Base-by-base conservation (phyloP, 2,888 invertebrate species). In the Andricus curvator region DNA sequence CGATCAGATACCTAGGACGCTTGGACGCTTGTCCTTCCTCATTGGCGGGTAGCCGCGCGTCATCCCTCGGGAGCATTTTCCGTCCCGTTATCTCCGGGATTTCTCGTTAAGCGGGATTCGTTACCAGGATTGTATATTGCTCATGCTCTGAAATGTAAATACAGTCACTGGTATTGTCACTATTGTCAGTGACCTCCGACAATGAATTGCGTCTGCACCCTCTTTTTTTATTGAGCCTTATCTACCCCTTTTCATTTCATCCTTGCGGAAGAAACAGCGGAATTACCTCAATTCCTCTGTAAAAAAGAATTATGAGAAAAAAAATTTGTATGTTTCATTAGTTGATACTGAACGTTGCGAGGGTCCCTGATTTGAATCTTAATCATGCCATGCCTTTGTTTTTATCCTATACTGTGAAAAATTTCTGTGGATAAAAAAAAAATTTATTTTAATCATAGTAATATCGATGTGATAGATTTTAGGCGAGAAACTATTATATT, bases 1-100 rank as follows among this genome's bases (percentile, higher is more conserved):
- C 25, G 62, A 62, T 62, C 62, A 62, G 62, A 62, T 62, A 62
- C 25, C 15, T 13, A 81, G 51, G 37, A 81, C 66, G 78, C 44
- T 65, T 78, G 77, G 67, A 68, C 81, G 76, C 80, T 82, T 79
- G 51, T 74, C 80, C 70, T 62, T 62, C 68, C 77, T 44, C 79
- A 62, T 78, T 78, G 78, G 77, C 66, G 60, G 1, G 62, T 78
- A 68, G 83, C 81, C 83, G 84, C 81, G 83, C 84, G 84, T 87
- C 84, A 83, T 88, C 90, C 88, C 88, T 77, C 76, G 85, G 87
- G 89, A 87, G 85, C 87, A 86, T 89, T 90, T 88, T 87, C 89
- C 89, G 85, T 88, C 83, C 87, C 84, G 90, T 89, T 91, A 91
- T 91, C 90, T 89, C 88, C 41, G 20, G 48, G 79, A 76, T 65